phyloP scores from a whole-genome alignment of 2,888 invertebrate genomes.

The Girardia tigrina region DNA sequence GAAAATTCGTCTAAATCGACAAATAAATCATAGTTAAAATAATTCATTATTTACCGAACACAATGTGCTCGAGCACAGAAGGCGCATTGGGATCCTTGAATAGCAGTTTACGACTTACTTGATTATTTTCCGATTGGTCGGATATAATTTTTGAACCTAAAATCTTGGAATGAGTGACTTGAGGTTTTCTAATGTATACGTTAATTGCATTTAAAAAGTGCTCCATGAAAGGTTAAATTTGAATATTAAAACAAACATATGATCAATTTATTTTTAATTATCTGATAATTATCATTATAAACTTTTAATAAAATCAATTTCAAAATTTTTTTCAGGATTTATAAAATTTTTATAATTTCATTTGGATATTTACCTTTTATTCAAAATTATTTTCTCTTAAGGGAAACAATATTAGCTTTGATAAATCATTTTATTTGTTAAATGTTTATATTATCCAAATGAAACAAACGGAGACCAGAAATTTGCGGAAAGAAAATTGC shows the following conservation, averaged over 20 bases:
- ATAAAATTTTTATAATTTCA: too few relatives aligned
- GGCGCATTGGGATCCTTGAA: background rate
- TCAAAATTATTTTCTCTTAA: too few relatives aligned
- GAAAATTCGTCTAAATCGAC: background rate
- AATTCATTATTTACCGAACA: background rate
- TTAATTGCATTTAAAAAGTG: slow-evolving; percentile 18
- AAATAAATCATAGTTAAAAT: background rate
- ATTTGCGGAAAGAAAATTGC: too few relatives aligned
- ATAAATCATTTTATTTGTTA: too few relatives aligned
- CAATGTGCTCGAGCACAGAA: background rate
- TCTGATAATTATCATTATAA: too few relatives aligned
- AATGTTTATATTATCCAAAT: too few relatives aligned
- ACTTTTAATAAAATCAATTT: too few relatives aligned
- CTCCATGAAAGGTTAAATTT: background rate
- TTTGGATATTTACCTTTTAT: too few relatives aligned
- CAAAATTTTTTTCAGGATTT: too few relatives aligned
- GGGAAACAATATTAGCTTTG: too few relatives aligned
- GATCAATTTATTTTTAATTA: too few relatives aligned
- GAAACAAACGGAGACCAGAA: too few relatives aligned
- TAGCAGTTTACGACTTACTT: background rate
- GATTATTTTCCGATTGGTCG: background rate
- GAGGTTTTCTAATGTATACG: slow-evolving; percentile 28
- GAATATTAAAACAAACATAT: background rate
- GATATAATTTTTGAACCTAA: slow-evolving; percentile 26
- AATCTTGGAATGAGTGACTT: slow-evolving; percentile 23